Conservation (phyloP, 2,888 invertebrate genomes). For the Amphipoea oculea region DNA sequence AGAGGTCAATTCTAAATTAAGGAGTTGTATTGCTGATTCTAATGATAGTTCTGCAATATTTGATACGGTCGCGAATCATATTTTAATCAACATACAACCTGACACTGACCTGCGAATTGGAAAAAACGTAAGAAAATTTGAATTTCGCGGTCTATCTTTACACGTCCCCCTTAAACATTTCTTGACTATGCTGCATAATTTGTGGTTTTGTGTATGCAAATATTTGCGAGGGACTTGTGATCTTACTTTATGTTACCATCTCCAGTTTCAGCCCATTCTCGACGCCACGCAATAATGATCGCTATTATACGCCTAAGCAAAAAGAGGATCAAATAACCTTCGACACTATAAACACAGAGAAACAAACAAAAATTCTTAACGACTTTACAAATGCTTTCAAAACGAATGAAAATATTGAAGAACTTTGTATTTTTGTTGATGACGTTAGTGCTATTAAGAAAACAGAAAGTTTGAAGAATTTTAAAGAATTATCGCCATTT, state of each 20-base stretch:
- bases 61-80: too few species aligned
- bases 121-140: background rate
- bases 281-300: slow-evolving; percentile 78
- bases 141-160: background rate
- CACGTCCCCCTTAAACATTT: background rate
- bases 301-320: slow-evolving; percentile 74
- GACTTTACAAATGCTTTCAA: slow-evolving; percentile 60
- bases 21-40: too few species aligned
- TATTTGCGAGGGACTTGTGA: background rate
- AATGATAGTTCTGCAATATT: too few species aligned
- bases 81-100: background rate
- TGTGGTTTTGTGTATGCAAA: background rate
- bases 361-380: slow-evolving; percentile 44
- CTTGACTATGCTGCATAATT: background rate
- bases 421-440: slow-evolving; percentile 23
- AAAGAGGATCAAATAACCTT: slow-evolving; percentile 57
- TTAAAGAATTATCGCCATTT: slow-evolving; percentile 37
- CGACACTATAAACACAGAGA: slow-evolving; percentile 47
- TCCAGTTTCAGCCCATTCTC: slow-evolving; percentile 82
- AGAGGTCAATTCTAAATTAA: too few species aligned
- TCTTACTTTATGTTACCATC: background rate
- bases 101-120: background rate
- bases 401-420: slow-evolving; percentile 35
- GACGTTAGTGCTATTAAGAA: background rate
- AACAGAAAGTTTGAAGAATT: slow-evolving; percentile 5